Percentiles rank a stretch among this genome's conserved stretches.
Conservation (phyloP, 2,888 invertebrate species). For the Latrodectus elegans region DNA sequence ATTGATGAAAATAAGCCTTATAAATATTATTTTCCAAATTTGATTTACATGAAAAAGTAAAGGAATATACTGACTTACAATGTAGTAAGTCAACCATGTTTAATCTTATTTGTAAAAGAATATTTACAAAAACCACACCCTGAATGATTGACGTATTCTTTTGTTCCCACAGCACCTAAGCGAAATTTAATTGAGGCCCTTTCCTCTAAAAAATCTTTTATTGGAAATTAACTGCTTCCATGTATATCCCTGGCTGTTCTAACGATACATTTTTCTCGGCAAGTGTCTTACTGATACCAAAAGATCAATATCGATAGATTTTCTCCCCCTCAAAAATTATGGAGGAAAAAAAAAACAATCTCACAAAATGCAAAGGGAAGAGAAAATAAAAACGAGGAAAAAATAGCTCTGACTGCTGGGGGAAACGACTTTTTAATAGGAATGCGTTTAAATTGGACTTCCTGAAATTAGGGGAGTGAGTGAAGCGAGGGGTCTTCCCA, state of each 20-base stretch:
- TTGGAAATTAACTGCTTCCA: conserved; percentile 65
- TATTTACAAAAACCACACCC: conserved; percentile 18
- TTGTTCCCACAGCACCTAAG: conserved; percentile 54
- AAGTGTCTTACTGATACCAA: conserved; percentile 31
- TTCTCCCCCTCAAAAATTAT: conserved; percentile 35
- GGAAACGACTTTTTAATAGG: conserved; percentile 67
- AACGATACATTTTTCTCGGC: conserved; percentile 25
- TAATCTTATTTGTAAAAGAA: not conserved
- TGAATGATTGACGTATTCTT: conserved; percentile 59
- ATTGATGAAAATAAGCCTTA: no score
- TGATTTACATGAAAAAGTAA: not conserved
- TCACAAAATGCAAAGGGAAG: conserved; percentile 26
- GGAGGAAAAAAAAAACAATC: conserved; percentile 35
- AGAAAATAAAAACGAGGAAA: conserved; percentile 63
- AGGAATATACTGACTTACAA: not conserved
- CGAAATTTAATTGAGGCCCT: conserved; percentile 63
- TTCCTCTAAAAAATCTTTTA: conserved; percentile 44
- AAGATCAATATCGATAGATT: conserved; percentile 62
- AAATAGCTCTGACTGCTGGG: conserved; percentile 14
- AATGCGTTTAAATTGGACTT: conserved; percentile 66
- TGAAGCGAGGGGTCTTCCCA: conserved; percentile 20
- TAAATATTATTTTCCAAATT: not conserved
- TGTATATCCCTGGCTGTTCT: not conserved
- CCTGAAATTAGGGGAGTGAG: conserved; percentile 57
- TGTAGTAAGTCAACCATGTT: not conserved